These are phyloP conservation scores for Neoniphon sammara DNA, from an alignment of 2,797 vertebrate species.

Conservation along the genomic window DNA sequence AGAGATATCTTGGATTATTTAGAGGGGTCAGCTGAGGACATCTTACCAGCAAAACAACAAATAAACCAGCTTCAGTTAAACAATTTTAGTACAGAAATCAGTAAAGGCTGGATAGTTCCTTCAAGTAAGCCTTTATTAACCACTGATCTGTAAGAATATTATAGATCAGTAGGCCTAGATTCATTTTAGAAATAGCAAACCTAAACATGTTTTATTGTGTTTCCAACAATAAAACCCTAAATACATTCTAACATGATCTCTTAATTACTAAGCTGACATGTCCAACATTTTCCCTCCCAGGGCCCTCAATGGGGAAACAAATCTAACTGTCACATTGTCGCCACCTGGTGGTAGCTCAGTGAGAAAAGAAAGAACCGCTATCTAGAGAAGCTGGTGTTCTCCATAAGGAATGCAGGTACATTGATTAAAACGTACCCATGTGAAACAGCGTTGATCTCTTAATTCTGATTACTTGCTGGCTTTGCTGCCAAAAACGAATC, in stretches of 20 bases:
- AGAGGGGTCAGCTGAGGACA: neutral
- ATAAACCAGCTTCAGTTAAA: neutral
- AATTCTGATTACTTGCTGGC: neutral
- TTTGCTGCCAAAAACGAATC: neutral
- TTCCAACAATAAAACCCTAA: neutral
- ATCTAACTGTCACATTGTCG: slow-evolving; percentile 4
- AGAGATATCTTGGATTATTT: neutral
- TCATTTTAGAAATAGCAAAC: no score
- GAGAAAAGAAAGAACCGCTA: no score
- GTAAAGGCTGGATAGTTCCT: no score
- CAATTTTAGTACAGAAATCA: no score
- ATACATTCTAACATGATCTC: neutral
- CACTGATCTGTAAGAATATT: no score
- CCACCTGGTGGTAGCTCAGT: slow-evolving; percentile 40
- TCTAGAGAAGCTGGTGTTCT: no score
- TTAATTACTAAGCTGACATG: neutral
- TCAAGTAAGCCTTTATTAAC: no score
- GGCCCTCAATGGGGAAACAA: neutral
- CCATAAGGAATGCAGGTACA: no score
- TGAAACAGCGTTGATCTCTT: neutral
- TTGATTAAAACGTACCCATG: neutral
- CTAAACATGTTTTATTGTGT: no score
- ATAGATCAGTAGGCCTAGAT: no score
- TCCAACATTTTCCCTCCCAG: no score
- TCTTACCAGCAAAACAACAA: slow-evolving; percentile 5